Conservation (phyloP, 2,797 vertebrate genomes). For the Mormyrops attenuatus region DNA sequence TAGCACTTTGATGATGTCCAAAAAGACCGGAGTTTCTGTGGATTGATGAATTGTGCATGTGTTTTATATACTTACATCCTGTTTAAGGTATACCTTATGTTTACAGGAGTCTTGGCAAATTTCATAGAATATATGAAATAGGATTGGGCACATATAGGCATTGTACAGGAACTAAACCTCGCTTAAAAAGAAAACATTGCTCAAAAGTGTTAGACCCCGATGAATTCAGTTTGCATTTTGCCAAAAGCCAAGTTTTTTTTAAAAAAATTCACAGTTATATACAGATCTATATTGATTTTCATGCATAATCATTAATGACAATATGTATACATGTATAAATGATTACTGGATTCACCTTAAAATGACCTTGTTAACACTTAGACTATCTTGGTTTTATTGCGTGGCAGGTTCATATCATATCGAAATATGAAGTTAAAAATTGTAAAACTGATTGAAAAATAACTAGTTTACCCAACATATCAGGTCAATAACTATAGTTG, state of each 20-base stretch:
- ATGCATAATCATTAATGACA: neutral
- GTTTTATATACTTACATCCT: neutral
- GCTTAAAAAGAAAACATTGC: neutral
- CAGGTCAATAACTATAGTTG: neutral
- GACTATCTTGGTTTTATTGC: neutral
- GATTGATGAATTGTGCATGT: neutral
- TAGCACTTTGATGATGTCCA: neutral
- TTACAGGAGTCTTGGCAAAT: neutral
- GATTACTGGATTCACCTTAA: neutral
- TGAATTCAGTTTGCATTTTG: neutral
- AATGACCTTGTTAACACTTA: neutral
- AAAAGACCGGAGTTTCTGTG: neutral
- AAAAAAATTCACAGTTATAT: neutral
- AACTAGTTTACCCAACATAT: neutral
- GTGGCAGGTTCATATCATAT: neutral
- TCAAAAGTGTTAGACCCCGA: neutral
- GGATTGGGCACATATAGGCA: neutral
- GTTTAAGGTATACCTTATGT: neutral
- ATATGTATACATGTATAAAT: neutral
- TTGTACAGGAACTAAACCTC: neutral
- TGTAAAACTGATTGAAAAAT: neutral
- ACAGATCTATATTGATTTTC: neutral
- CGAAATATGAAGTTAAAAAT: neutral
- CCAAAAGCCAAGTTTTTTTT: neutral
- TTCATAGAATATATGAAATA: neutral